phyloP scores from a whole-genome alignment of 2,888 invertebrate genomes.

The Phengaris arion region DNA sequence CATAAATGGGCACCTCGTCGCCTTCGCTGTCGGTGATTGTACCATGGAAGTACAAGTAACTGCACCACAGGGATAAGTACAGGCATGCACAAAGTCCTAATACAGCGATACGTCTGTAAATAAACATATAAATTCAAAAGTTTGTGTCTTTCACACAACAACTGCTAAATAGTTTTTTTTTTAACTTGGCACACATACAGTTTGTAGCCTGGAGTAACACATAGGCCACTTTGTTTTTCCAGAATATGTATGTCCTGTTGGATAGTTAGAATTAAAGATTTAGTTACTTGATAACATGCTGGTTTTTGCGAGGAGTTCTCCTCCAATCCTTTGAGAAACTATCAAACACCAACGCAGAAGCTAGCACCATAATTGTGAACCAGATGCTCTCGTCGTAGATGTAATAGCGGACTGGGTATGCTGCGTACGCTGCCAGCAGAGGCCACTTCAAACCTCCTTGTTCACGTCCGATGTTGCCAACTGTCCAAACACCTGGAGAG shows the following conservation, averaged over 20 bases:
- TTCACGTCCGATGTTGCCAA: conserved; percentile 94
- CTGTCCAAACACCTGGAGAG: conserved; percentile 89
- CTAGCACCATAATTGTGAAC: conserved; percentile 83
- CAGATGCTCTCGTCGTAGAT: conserved; percentile 87
- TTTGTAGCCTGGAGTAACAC: no score
- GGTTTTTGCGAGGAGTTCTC: conserved; percentile 78
- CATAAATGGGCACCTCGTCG: conserved; percentile 91
- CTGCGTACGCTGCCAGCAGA: conserved; percentile 82
- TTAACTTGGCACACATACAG: no score
- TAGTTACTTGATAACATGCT: conserved; percentile 56
- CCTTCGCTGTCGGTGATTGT: conserved; percentile 91
- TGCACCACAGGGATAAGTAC: conserved; percentile 86
- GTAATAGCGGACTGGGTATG: conserved; percentile 85
- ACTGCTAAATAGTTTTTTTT: no score
- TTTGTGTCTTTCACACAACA: not conserved
- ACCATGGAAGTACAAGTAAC: conserved; percentile 93
- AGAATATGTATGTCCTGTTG: not conserved
- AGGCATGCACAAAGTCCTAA: conserved; percentile 82
- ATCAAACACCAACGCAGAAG: conserved; percentile 85
- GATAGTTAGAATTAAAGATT: not conserved
- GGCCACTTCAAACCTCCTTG: conserved; percentile 85
- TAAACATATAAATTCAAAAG: conserved; percentile 22
- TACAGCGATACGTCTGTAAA: conserved; percentile 78
- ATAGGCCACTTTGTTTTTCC: no score
- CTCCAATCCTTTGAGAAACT: conserved; percentile 89